A percentile compares a stretch with the other conserved stretches of the same genome.
Evolutionary conservation across 37 sponge, comb jelly and placozoan genomes (phyloP).

Genomic region (Diacarnus erythraeanus): DNA sequence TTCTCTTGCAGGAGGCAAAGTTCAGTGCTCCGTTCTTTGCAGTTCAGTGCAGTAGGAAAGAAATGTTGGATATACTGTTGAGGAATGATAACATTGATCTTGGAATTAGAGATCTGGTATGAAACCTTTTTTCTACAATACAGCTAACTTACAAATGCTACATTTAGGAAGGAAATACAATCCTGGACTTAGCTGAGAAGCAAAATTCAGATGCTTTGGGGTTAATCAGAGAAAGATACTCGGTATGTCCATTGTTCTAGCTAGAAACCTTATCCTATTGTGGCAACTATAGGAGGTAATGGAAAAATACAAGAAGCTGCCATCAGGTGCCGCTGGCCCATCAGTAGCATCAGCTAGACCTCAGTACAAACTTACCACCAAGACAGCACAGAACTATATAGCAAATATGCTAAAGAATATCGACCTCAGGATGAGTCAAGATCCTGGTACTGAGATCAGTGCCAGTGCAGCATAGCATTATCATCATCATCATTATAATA

Average conservation of each 20-base stretch:
- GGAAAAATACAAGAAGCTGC: background rate
- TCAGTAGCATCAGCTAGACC: too few species aligned
- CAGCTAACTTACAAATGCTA: background rate
- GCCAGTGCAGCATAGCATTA: constrained; percentile 1
- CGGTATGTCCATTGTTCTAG: background rate
- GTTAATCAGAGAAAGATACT: background rate
- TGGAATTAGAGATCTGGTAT: constrained; percentile 7
- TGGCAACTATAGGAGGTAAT: background rate
- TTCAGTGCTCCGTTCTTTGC: constrained; percentile 15
- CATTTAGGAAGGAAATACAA: background rate
- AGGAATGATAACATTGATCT: background rate
- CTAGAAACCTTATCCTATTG: background rate
- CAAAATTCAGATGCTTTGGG: background rate
- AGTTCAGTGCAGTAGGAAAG: background rate
- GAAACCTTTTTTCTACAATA: background rate
- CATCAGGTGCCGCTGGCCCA: background rate
- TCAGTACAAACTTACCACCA: background rate
- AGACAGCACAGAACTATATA: background rate
- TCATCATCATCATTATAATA: background rate
- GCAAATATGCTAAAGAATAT: background rate
- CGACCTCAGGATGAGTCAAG: background rate
- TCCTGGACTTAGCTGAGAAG: background rate
- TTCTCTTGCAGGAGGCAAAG: constrained; percentile 5
- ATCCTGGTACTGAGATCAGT: background rate
- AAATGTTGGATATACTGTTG: background rate